Base-by-base conservation (phyloP, 2,888 invertebrate species). In the Ophion obscuratus region DNA sequence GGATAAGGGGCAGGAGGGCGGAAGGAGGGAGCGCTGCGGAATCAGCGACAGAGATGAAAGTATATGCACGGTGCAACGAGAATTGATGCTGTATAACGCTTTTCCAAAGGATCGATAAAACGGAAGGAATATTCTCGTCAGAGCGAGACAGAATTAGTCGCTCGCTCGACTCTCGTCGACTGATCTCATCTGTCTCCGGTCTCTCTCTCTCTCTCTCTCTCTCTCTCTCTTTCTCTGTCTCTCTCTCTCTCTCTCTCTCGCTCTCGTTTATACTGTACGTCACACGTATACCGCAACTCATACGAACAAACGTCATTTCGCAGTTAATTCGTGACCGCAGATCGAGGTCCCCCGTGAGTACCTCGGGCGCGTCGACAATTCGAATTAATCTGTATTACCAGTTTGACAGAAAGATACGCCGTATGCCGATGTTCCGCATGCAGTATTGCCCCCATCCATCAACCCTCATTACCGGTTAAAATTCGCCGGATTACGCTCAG, bases 361-460 rank as follows among this genome's bases (percentile, higher is more conserved):
- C 57, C 75, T 78, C 70, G 73, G 82, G 84, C 83, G 87, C 87
- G 88, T 81, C 88, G 87, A 88, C 90, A 88, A 91, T 90, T 88
- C 80, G 85, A 90, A 91, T 91, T 89, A 88, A 90, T 91, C 84
- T 87, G 84, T 80, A 87, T 89, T 88, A 87, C 83, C 74, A 83
- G 87, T 88, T 89, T 87, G 83, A 85, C 81, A 80, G 85, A 85
- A 78, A 84, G 86, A 83, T 82, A 74, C 44, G 67, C 74, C 73
- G 27, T 64, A 17, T 67, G 75, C 70, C 73, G 62, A 80, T 81
- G 76, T 80, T 85, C 31, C 59, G 17, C 14, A 27, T 61, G 27
- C 44, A 57, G 36, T 66, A 74, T 74, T 74, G 67, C n/a, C 31
- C 44, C 44, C 47, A 66, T 66, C 31, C 10, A 53, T 76, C 75